Conservation (phyloP, 2,888 invertebrate species). For the Biston stratarius region DNA sequence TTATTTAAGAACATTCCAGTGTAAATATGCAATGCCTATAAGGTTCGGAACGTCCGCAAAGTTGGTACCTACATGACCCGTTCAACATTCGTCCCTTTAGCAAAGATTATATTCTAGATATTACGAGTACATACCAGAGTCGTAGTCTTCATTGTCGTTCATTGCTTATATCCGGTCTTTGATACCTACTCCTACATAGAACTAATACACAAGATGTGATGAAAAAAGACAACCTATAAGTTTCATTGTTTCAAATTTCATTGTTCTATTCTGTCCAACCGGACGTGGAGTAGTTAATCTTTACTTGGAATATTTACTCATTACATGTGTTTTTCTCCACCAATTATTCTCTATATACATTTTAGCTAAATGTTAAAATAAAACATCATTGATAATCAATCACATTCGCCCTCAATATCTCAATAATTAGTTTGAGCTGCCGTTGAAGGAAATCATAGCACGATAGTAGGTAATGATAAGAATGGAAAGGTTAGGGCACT, state of each 20-base stretch:
- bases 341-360: no score
- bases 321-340: no score
- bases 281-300: neutral
- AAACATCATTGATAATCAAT: no score
- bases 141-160: constrained; percentile 62
- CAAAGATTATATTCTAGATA: constrained; percentile 38
- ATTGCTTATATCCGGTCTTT: constrained; percentile 73
- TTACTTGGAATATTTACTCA: neutral
- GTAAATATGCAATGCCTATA: no score
- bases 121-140: constrained; percentile 48
- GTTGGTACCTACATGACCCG: neutral
- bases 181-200: constrained; percentile 41
- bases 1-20: no score
- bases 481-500: no score
- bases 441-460: no score
- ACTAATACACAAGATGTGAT: constrained; percentile 41
- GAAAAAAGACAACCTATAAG: constrained; percentile 9
- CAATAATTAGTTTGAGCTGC: no score
- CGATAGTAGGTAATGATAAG: no score
- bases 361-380: no score
- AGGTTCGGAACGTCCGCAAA: no score
- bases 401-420: no score
- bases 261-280: constrained; percentile 22
- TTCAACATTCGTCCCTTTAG: constrained; percentile 8
- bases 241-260: constrained; percentile 26